Base-by-base conservation (phyloP, 2,113 vertebrate species). In the Pelecanus crispus region DNA sequence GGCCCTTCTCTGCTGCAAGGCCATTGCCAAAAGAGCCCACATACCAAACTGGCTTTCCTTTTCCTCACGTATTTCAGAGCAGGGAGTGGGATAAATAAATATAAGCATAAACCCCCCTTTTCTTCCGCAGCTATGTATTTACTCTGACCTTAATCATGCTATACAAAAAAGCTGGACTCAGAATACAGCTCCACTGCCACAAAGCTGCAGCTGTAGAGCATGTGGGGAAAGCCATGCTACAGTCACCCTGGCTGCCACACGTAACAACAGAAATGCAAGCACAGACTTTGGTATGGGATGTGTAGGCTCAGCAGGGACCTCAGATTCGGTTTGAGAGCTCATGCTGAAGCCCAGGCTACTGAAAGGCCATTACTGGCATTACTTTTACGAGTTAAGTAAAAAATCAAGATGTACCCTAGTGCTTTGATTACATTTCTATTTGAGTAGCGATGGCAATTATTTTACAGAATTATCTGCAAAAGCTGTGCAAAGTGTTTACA, bases 401-500 rank as follows among this genome's bases (percentile, higher is more conserved):
- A 89, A 75, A 36, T 5, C 8, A 1, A 34, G 40, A 71, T 66
- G n/a, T 49, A 36, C 36, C 45, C 72, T 45, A 20, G 25, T 31
- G 62, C 56, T 87, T 50, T 62, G 58, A 49, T 55, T 55, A 50
- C 19, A 7, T 52, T 86, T 66, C 32, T 84, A 1, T 77, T n/a
- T 38, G 29, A 53, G 80, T 44, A 61, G 73, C 62, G 22, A 40
- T 6, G 40, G 50, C 42, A 42, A 59, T 74, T 71, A 24, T 15
- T n/a, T 29, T 7, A 10, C 61, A 38, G 59, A 53, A 50, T 56
- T 22, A 26, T 15, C 62, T 91, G 72, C 42, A 82, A 53, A 92
- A 93, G 28, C 82, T 73, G 52, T 49, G 58, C 82, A 83, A 70
- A 90, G 77, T 40, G 90, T 88, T 86, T 85, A 53, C 45, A 36